Percentiles rank a stretch among this genome's conserved stretches.
Evolutionary conservation across 2,113 vertebrate genomes (phyloP).

Genomic region (Dendrocopos noguchii): DNA sequence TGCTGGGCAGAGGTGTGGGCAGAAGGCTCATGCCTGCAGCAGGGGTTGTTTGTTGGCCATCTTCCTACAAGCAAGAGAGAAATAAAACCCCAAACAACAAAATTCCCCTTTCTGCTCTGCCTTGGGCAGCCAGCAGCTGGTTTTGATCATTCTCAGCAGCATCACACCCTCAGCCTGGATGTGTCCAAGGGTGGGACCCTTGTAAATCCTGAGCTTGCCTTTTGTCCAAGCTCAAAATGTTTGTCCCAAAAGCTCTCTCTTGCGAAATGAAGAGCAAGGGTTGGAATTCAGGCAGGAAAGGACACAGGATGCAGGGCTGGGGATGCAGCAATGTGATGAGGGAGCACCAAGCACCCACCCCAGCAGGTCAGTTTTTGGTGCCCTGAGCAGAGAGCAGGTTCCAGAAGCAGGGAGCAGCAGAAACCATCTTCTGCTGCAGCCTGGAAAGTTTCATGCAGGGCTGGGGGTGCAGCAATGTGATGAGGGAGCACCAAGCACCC

Average conservation of each 20-base stretch:
- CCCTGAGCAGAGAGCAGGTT: background rate
- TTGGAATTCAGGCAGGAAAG: background rate
- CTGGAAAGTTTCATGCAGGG: background rate
- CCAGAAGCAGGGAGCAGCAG: background rate
- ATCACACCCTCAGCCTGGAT: background rate
- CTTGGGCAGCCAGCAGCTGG: conserved; percentile 10
- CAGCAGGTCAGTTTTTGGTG: background rate
- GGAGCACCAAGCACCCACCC: background rate
- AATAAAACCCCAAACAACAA: no score
- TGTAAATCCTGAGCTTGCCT: background rate
- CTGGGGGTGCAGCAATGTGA: background rate
- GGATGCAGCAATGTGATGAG: fast-evolving
- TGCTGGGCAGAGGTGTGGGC: background rate
- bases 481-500: no score
- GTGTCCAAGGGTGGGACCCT: conserved; percentile 25
- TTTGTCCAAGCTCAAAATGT: background rate
- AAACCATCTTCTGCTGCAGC: background rate
- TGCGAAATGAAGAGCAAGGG: background rate
- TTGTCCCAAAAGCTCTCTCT: background rate
- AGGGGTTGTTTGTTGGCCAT: fast-evolving
- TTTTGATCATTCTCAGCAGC: background rate
- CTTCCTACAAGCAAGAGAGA: background rate
- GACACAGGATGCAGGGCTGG: background rate
- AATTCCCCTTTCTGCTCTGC: background rate
- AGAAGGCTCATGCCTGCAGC: fast-evolving